A percentile compares a stretch with the other conserved stretches of the same genome.
Evolutionary conservation across 1,140 invertebrate genomes (phyloP).

Genomic region (Aphidius gifuensis): DNA sequence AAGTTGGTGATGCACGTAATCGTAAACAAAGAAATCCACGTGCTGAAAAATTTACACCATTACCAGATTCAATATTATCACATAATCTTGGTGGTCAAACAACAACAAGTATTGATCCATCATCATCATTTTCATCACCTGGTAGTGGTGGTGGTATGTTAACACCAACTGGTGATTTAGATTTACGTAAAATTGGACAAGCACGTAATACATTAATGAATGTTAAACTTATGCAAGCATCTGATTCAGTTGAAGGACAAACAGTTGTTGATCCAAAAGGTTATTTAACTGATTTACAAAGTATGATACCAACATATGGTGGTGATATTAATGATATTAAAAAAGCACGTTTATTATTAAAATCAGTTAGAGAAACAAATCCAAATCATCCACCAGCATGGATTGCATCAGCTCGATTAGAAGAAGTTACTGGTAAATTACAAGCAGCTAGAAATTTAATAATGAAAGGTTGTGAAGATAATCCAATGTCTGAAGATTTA

Average conservation of each 20-base stretch:
- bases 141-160: conserved; percentile 79
- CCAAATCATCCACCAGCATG: conserved; percentile 98
- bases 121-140: conserved; percentile 78
- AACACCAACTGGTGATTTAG: conserved; percentile 85
- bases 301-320: conserved; percentile 97
- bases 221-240: conserved; percentile 96
- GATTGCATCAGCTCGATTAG: conserved; percentile 97
- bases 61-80: conserved; percentile 95
- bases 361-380: conserved; percentile 98
- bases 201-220: conserved; percentile 99
- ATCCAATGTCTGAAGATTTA: conserved; percentile 94
- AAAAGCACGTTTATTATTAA: conserved; percentile 92
- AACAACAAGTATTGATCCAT: conserved; percentile 76
- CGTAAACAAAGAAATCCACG: conserved; percentile 93
- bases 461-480: conserved; percentile 95
- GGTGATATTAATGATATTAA: conserved; percentile 99
- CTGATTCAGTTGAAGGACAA: conserved; percentile 97
- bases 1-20: conserved; percentile 98
- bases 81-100: conserved; percentile 85
- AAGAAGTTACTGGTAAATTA: conserved; percentile 98
- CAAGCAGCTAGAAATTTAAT: conserved; percentile 96
- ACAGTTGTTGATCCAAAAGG: conserved; percentile 99
- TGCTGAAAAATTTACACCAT: conserved; percentile 93
- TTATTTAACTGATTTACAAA: conserved; percentile 97
- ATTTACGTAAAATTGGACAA: conserved; percentile 98